phyloP scores from a whole-genome alignment of 2,888 invertebrate genomes.

The Xestia c-nigrum region DNA sequence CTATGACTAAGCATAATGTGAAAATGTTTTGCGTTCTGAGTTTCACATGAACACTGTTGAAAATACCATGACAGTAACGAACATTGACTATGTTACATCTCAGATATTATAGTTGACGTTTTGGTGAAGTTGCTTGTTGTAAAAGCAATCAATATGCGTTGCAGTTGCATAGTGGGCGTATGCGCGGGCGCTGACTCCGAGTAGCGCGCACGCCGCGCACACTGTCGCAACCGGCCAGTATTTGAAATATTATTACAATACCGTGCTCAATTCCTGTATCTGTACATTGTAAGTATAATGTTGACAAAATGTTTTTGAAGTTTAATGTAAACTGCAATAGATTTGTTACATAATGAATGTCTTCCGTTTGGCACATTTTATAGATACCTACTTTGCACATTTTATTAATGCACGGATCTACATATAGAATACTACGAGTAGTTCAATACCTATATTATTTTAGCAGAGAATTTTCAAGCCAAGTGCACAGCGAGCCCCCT shows the following conservation, averaged over 20 bases:
- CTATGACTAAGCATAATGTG: constrained; percentile 1
- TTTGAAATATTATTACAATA: constrained; percentile 83
- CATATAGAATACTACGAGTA: constrained; percentile 67
- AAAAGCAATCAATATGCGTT: constrained; percentile 67
- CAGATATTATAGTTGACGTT: constrained; percentile 13
- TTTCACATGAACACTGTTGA: constrained; percentile 47
- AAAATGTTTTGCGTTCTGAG: constrained; percentile 42
- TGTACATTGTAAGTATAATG: constrained; percentile 88
- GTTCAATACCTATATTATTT: constrained; percentile 75
- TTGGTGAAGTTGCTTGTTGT: constrained; percentile 27
- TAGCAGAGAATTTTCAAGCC: constrained; percentile 75
- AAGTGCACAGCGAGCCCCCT: constrained; percentile 88
- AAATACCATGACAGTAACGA: constrained; percentile 36
- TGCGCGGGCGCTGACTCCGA: constrained; percentile 17
- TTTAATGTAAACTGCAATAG: constrained; percentile 93
- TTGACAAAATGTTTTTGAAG: constrained; percentile 86
- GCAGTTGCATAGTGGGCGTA: constrained; percentile 52
- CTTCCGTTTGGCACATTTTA: constrained; percentile 90
- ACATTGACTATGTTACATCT: constrained; percentile 14
- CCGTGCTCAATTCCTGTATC: constrained; percentile 89
- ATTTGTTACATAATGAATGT: constrained; percentile 96
- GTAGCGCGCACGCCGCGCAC: constrained; percentile 51
- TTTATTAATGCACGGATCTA: constrained; percentile 82
- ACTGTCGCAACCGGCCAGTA: constrained; percentile 76
- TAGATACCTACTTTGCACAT: constrained; percentile 87